Evolutionary conservation across 2,888 invertebrate species (phyloP).

Genomic region (Anthrax anthrax): DNA sequence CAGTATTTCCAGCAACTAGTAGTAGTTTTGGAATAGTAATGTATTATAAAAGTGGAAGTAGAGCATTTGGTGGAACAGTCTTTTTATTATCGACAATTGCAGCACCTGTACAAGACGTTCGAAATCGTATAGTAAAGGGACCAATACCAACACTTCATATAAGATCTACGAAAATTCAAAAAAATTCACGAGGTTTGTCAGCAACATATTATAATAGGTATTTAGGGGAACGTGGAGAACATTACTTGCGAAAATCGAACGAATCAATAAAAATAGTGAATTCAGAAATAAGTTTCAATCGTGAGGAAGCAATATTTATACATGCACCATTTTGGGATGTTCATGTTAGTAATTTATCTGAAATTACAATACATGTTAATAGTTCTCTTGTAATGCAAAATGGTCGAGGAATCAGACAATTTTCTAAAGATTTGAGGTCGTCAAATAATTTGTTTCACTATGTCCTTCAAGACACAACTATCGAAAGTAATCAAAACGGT

Average conservation of each 20-base stretch:
- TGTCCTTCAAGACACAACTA: conserved; percentile 68
- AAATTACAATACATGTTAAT: conserved; percentile 81
- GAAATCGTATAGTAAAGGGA: conserved; percentile 60
- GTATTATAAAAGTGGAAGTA: conserved; percentile 62
- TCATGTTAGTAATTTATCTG: conserved; percentile 72
- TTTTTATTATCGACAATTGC: conserved; percentile 59
- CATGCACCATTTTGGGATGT: conserved; percentile 79
- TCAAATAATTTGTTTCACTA: conserved; percentile 98
- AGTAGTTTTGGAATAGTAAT: conserved; percentile 67
- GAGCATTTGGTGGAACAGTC: conserved; percentile 70
- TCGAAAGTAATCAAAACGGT: conserved; percentile 71
- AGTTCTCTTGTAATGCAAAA: conserved; percentile 75
- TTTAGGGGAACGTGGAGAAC: conserved; percentile 70
- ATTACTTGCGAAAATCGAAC: conserved; percentile 74
- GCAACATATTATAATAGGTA: conserved; percentile 80
- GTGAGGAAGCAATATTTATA: conserved; percentile 64
- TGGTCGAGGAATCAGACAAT: conserved; percentile 73
- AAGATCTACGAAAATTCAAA: conserved; percentile 57
- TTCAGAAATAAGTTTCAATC: conserved; percentile 68
- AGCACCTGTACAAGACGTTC: conserved; percentile 57
- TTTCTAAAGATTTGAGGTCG: conserved; percentile 82
- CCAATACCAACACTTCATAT: conserved; percentile 64
- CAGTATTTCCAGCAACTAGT: conserved; percentile 80
- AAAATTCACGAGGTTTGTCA: conserved; percentile 67
- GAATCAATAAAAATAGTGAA: conserved; percentile 68